phyloP scores from a whole-genome alignment of 2,888 invertebrate genomes.

The Cryptocephalus moraei region DNA sequence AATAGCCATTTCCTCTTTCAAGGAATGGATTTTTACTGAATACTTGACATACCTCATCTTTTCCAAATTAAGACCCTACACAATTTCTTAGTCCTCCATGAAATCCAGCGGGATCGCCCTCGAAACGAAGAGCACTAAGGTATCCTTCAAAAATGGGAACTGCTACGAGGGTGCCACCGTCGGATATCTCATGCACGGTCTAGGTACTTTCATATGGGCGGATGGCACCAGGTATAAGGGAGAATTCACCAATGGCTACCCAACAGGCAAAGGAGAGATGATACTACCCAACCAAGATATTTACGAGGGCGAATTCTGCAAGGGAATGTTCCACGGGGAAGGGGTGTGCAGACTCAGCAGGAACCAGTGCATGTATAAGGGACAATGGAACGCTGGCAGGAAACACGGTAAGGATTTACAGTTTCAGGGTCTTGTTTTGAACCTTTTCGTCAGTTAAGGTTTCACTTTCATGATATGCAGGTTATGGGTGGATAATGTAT shows the following conservation, averaged over 20 bases:
- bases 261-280: conserved; percentile 44
- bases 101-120: no score
- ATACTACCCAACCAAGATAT: conserved; percentile 46
- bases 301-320: conserved; percentile 49
- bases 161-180: conserved; percentile 45
- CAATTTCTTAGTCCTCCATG: no score
- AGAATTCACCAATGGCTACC: conserved; percentile 45
- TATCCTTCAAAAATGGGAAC: conserved; percentile 48
- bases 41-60: no score
- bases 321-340: conserved; percentile 42
- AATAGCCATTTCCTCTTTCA: no score
- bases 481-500: conserved; percentile 34
- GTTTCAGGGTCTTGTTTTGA: no score
- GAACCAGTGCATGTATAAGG: conserved; percentile 30
- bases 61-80: no score
- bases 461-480: conserved; percentile 11
- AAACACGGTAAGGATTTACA: conserved; percentile 27
- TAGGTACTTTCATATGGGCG: conserved; percentile 47
- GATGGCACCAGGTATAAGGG: conserved; percentile 52
- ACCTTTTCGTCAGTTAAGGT: no score
- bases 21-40: no score
- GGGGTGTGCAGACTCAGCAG: conserved; percentile 28
- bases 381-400: conserved; percentile 34
- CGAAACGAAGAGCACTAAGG: conserved; percentile 35
- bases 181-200: conserved; percentile 48